Conservation (phyloP, 2,113 vertebrate species). For the Narcine bancroftii region DNA sequence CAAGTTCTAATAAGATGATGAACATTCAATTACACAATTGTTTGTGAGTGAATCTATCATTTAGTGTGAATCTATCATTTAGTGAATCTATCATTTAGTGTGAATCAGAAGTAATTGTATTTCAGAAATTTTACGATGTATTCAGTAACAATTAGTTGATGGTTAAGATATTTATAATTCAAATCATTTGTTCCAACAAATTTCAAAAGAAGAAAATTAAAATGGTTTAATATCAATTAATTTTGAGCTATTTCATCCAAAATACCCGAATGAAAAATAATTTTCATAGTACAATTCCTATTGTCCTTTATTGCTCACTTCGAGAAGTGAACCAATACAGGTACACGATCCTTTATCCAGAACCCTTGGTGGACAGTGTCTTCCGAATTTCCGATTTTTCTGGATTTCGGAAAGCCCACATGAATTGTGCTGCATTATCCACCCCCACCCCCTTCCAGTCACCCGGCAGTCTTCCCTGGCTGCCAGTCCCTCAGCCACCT, state of each 20-base stretch:
- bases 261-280: background rate
- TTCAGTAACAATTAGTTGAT: background rate
- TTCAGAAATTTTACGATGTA: background rate
- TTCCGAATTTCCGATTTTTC: too few relatives aligned
- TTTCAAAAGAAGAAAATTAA: background rate
- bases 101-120: background rate
- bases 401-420: too few relatives aligned
- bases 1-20: slow-evolving; percentile 58
- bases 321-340: background rate
- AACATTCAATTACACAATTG: background rate
- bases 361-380: too few relatives aligned
- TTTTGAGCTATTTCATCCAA: background rate
- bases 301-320: background rate
- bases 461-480: too few relatives aligned
- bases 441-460: too few relatives aligned
- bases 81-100: background rate
- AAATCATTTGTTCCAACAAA: background rate
- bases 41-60: too few relatives aligned
- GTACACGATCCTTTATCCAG: too few relatives aligned
- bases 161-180: background rate
- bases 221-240: background rate
- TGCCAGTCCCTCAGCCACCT: too few relatives aligned
- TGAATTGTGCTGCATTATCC: too few relatives aligned
- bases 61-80: background rate
- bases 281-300: background rate